phyloP scores from a whole-genome alignment of 2,113 vertebrate species.

The Asarcornis scutulata region DNA sequence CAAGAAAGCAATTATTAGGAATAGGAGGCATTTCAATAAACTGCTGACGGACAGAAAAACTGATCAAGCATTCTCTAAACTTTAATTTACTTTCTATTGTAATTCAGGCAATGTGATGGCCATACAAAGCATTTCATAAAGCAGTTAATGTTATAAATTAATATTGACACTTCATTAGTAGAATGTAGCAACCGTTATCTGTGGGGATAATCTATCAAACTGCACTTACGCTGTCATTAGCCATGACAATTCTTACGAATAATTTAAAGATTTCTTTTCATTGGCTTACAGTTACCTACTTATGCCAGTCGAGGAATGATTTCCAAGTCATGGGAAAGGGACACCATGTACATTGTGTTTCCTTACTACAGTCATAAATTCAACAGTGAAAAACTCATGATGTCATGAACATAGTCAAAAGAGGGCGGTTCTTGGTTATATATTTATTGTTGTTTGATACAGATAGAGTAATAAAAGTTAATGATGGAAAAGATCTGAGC shows the following conservation, averaged over 20 bases:
- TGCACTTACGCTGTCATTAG: background rate
- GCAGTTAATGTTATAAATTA: background rate
- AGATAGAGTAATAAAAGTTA: background rate
- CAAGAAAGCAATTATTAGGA: background rate
- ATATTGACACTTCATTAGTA: background rate
- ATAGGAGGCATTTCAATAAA: background rate
- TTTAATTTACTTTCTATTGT: background rate
- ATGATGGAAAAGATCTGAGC: background rate
- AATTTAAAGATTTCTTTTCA: background rate
- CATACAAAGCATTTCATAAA: background rate
- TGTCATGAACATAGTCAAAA: background rate
- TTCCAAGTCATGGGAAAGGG: background rate
- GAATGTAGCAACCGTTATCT: background rate
- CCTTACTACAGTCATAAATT: background rate
- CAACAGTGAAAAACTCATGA: background rate
- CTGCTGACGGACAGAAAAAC: background rate
- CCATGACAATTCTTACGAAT: background rate
- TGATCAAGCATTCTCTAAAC: background rate
- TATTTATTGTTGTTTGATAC: background rate
- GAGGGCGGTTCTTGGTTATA: background rate
- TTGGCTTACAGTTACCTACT: background rate
- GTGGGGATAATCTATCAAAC: background rate
- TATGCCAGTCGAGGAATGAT: background rate
- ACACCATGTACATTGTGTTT: background rate
- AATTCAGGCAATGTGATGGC: background rate